Evolutionary conservation across 1,140 invertebrate species (phyloP), one percentile per base, ranked within the genome.

Genomic region (Nephila pilipes): DNA sequence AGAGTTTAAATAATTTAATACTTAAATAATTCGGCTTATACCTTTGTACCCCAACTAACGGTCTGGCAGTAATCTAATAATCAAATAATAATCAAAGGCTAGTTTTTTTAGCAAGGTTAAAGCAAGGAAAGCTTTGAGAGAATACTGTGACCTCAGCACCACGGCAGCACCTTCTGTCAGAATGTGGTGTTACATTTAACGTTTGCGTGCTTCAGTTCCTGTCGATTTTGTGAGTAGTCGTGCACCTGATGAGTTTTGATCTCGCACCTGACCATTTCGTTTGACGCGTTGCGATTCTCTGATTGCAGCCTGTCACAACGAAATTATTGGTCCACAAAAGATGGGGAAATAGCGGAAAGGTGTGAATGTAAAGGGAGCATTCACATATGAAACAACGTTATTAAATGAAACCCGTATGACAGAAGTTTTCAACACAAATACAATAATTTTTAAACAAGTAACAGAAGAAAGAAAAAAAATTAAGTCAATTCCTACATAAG

Each of bases 271-370:
- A 81, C n/a, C 79, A 81, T n/a, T 54, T 81, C 79, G 18, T 46
- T 46, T 81, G 79, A 81, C 46, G 38, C 79, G n/a, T 46, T 38
- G 79, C 38, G 22, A 22, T 46, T 54, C 36, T 25, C 38, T 81
- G 79, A 81, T 81, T 81, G 79, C 38, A 12, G 46, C 36, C 79
- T 81, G 79, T 81, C 79, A 81, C 36, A 38, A 22, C 79, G 14
- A 81, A 81, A 81, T 54, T 81, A 46, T 54, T 29, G 22, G 36
- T 18, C 79, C 38, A 6, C 36, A 22, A 46, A 20, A 54, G 22
- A 81, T 81, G 79, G 36, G 38, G 38, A 38, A 54, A 54, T 38
- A 46, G 22, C n/a, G 6, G 22, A 46, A 81, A 54, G 79, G 79
- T 81, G 79, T 54, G 46, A 81, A 22, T 10, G 6, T n/a, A 16